Evolutionary conservation across 2,888 invertebrate genomes (phyloP), one percentile per base, ranked within the genome.

Genomic region (Polymixis flavicincta): DNA sequence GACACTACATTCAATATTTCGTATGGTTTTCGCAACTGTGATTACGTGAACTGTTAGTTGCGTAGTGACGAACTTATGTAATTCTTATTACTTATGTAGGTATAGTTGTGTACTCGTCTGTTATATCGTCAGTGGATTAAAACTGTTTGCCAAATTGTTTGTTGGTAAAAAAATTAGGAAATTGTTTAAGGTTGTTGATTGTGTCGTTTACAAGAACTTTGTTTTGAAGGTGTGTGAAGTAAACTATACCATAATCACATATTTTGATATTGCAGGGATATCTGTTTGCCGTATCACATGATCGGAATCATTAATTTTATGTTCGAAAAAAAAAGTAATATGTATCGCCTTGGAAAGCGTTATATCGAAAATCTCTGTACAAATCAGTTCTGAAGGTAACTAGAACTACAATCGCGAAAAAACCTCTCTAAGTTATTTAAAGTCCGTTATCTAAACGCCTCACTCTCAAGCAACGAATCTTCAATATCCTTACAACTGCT

Each of bases 41-140:
- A 65, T 82, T 82, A 80, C 64, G 60, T 81, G 61, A 77, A 66
- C 25, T 54, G 54, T 75, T 59, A 17, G 71, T 80, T 80, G 68
- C 76, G 63, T 71, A 57, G 80, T 63, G 63, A 67, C 60, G 32
- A 50, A n/a, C 63, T 85, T 83, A 83, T 71, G 78, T 83, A 82
- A 85, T 76, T 57, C 42, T 52, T 66, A 68, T 60, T 61, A 73
- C 68, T 69, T 52, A 48, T 54, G 28, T 42, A 19, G 45, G 11
- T 59, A 19, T 64, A 45, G 42, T 64, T 68, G 63, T 84, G 70
- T 73, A 76, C 60, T 76, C 57, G 45, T 60, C 54, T 71, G 67
- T 75, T 75, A 76, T 76, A 67, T 68, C 60, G 72, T 63, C 22
- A 60, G 55, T 72, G 54, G 32, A 37, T 60, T 42, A 55, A 54